Evolutionary conservation across 2,797 vertebrate genomes (phyloP).

Genomic region (Sorex maritimensis): DNA sequence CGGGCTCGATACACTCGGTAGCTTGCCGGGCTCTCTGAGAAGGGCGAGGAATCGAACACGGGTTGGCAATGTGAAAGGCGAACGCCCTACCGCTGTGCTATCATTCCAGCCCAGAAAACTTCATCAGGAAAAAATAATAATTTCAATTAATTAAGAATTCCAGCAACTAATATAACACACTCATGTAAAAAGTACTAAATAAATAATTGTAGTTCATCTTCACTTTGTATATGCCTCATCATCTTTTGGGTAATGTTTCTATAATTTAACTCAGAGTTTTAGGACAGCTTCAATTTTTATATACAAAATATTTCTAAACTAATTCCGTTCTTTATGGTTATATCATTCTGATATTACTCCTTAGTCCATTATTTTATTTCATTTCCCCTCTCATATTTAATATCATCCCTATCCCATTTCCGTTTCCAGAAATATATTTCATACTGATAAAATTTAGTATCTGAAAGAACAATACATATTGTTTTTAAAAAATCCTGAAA

Average conservation of each 20-base stretch:
- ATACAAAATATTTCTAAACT: neutral
- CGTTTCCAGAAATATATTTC: neutral
- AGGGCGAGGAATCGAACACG: too few species aligned
- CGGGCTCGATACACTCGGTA: too few species aligned
- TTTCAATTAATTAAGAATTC: neutral
- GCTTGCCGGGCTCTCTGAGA: too few species aligned
- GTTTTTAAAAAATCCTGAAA: conserved; percentile 4
- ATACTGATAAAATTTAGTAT: neutral
- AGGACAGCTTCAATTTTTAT: neutral
- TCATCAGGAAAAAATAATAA: neutral
- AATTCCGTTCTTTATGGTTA: neutral
- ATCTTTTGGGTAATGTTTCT: neutral
- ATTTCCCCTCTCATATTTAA: neutral
- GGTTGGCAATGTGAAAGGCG: too few species aligned
- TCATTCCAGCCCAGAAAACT: neutral
- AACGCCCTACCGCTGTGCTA: too few species aligned
- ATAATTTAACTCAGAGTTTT: neutral
- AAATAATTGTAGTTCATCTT: neutral
- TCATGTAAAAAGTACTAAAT: neutral
- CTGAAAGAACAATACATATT: neutral
- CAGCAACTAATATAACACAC: neutral
- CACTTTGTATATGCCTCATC: neutral
- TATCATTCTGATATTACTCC: neutral
- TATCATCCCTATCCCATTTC: neutral
- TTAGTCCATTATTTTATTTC: neutral